Evolutionary conservation across 2,888 invertebrate species (phyloP).

Genomic region (Camponotus fellah): DNA sequence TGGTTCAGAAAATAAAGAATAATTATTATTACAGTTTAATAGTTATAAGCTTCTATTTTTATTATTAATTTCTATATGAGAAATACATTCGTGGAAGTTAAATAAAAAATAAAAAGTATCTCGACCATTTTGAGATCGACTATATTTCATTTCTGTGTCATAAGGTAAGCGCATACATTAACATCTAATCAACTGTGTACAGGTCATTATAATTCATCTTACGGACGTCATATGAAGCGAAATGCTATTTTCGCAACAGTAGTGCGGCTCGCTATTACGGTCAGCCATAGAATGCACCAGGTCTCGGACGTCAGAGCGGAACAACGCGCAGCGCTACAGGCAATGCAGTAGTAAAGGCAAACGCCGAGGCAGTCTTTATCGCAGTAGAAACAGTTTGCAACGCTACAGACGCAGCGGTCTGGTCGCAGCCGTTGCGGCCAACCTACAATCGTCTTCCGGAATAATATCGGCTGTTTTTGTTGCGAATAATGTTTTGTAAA

Average conservation of each 20-base stretch:
- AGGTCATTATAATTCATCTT: not conserved
- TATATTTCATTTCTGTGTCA: not conserved
- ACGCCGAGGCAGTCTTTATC: conserved; percentile 59
- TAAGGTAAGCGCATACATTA: not conserved
- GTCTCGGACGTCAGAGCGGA: conserved; percentile 67
- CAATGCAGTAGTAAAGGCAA: conserved; percentile 65
- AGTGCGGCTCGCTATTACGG: conserved; percentile 48
- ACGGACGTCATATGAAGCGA: not conserved
- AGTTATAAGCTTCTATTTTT: not conserved
- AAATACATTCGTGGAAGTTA: not conserved
- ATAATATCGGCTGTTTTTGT: conserved; percentile 49
- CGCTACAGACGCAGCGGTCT: conserved; percentile 48
- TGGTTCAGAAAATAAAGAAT: not conserved
- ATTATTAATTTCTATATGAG: not conserved
- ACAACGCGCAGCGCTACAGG: conserved; percentile 71
- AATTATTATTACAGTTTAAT: not conserved
- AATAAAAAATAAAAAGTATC: not conserved
- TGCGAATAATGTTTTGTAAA: conserved; percentile 23
- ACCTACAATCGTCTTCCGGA: conserved; percentile 62
- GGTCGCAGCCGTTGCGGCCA: conserved; percentile 55
- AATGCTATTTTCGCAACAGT: conserved; percentile 7
- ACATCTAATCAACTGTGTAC: not conserved
- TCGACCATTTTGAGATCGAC: not conserved
- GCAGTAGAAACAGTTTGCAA: conserved; percentile 63
- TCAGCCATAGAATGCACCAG: conserved; percentile 55